Evolutionary conservation across 1,140 invertebrate genomes (phyloP).

Genomic region (Matsumurasca onukii): DNA sequence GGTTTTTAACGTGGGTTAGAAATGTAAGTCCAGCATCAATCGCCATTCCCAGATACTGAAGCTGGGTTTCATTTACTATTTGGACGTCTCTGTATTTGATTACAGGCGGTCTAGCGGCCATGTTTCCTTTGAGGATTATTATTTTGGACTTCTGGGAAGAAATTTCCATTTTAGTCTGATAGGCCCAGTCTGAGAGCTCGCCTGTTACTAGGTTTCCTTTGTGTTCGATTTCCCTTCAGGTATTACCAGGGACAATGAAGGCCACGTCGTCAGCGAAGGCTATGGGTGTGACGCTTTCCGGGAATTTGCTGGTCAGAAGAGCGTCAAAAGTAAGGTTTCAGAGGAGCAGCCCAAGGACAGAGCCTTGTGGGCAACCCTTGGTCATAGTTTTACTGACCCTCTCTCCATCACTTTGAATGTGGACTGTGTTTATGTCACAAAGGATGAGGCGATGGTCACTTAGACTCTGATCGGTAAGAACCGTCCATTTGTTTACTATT

Average conservation of each 20-base stretch:
- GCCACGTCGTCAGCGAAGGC: background rate
- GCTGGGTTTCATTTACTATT: background rate
- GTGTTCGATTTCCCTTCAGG: no score
- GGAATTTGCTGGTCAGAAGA: background rate
- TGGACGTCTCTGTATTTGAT: background rate
- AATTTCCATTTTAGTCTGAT: background rate
- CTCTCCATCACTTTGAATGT: background rate
- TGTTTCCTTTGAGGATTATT: no score
- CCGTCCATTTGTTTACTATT: background rate
- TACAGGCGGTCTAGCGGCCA: no score
- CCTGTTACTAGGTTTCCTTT: background rate
- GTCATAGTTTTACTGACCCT: background rate
- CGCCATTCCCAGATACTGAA: no score
- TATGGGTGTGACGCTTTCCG: background rate
- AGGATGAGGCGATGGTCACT: background rate
- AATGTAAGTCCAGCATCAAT: no score
- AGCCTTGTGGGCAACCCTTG: background rate
- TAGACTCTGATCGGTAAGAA: background rate
- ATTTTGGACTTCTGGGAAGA: no score
- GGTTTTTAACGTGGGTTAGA: no score
- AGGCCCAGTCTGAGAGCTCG: background rate
- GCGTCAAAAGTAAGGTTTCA: background rate
- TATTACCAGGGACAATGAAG: no score
- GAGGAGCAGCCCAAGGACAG: background rate
- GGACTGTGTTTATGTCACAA: background rate